Conservation (phyloP, 37 sponge, comb jelly and placozoan species). For the Chondrilla cf. caribensis region DNA sequence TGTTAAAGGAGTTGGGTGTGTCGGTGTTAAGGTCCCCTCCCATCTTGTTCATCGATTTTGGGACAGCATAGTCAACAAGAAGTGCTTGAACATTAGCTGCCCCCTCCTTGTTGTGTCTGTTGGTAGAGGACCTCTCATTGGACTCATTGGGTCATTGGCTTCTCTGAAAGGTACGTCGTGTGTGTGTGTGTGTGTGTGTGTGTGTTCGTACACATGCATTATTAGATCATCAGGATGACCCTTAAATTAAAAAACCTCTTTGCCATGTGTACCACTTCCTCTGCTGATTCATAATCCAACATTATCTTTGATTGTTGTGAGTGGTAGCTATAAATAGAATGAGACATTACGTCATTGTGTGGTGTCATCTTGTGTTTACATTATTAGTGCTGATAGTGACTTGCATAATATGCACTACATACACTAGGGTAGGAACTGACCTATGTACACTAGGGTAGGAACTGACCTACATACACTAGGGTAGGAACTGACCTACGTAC, state of each 20-base stretch:
- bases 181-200: constrained; percentile 5
- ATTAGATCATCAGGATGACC: too few relatives aligned
- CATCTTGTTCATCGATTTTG: neutral
- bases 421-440: too few relatives aligned
- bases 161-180: neutral
- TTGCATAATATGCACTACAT: too few relatives aligned
- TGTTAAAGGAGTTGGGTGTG: neutral
- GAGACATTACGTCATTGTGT: too few relatives aligned
- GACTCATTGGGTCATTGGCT: neutral
- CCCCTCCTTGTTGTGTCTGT: neutral
- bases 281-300: too few relatives aligned
- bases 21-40: neutral
- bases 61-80: constrained; percentile 13
- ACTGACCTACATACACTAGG: too few relatives aligned
- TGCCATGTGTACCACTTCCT: too few relatives aligned
- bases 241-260: too few relatives aligned
- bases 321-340: too few relatives aligned
- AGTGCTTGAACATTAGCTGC: neutral
- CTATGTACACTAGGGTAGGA: too few relatives aligned
- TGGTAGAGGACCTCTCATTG: neutral
- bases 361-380: neutral
- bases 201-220: neutral
- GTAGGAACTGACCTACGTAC: too few relatives aligned
- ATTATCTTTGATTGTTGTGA: too few relatives aligned
- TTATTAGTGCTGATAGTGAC: neutral